phyloP scores from a whole-genome alignment of 2,113 vertebrate genomes.

The Cryptomyrus ogoouensis region DNA sequence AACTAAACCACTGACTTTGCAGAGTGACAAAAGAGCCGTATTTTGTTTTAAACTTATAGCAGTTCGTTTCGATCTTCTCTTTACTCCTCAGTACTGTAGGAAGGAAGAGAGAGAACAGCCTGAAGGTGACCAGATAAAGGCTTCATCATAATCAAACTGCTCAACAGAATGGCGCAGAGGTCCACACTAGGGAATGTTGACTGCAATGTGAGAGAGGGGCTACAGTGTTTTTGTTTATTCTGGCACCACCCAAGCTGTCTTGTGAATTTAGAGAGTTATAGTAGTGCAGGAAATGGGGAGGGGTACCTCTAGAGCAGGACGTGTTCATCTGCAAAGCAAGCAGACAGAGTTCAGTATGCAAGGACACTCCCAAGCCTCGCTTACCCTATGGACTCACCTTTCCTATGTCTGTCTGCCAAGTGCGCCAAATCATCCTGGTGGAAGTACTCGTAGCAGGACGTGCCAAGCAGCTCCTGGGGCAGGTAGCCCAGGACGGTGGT shows the following conservation, averaged over 20 bases:
- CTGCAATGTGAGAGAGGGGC: neutral
- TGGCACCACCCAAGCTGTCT: neutral
- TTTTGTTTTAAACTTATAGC: constrained; percentile 86
- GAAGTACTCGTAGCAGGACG: constrained; percentile 90
- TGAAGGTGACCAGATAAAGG: neutral
- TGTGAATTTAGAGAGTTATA: neutral
- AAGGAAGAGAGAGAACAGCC: constrained; percentile 19
- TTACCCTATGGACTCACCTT: constrained; percentile 57
- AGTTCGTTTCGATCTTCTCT: constrained; percentile 82
- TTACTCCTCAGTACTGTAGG: constrained; percentile 75
- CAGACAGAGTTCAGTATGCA: neutral
- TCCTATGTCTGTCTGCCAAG: constrained; percentile 81
- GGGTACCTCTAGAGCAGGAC: neutral
- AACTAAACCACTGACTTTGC: constrained; percentile 89
- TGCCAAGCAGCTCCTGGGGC: constrained; percentile 84
- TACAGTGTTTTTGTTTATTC: neutral
- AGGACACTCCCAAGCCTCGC: neutral
- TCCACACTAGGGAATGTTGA: neutral
- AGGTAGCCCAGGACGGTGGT: constrained; percentile 82
- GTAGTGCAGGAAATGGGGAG: neutral
- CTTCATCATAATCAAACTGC: neutral
- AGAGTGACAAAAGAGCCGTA: constrained; percentile 77
- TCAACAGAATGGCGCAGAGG: neutral
- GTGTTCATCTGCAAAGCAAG: neutral
- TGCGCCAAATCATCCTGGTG: constrained; percentile 81